Conservation (phyloP, 2,888 invertebrate species). For the Phaonia tiefii region DNA sequence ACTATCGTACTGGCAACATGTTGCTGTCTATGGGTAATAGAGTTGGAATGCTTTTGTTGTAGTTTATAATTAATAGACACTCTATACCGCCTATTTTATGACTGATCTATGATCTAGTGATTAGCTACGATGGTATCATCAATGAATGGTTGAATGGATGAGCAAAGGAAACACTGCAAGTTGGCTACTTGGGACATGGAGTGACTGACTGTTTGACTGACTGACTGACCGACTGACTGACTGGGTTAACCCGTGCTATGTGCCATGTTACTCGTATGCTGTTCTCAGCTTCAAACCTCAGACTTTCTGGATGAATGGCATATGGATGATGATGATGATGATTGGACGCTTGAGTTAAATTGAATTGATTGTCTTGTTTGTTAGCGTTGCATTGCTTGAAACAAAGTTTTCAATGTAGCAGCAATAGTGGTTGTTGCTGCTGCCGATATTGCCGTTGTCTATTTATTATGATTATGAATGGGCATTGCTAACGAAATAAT, state of each 20-base stretch:
- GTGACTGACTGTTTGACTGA: conserved; percentile 18
- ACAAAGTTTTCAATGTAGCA: not conserved
- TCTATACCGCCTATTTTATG: conserved; percentile 44
- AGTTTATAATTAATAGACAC: conserved; percentile 54
- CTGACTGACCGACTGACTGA: conserved; percentile 32
- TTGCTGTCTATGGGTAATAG: not conserved
- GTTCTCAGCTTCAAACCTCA: not conserved
- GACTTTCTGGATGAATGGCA: conserved; percentile 41
- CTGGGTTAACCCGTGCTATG: conserved; percentile 14
- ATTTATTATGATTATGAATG: conserved; percentile 67
- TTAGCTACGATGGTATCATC: conserved; percentile 40
- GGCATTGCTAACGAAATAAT: conserved; percentile 65
- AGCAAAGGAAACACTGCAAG: not conserved
- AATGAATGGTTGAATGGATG: conserved; percentile 21
- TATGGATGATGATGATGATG: conserved; percentile 34
- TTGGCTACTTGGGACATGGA: not conserved
- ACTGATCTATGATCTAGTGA: conserved; percentile 46
- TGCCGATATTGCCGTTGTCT: conserved; percentile 33
- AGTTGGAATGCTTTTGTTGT: not conserved
- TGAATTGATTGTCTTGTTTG: conserved; percentile 61
- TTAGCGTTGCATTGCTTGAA: not conserved
- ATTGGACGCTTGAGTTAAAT: conserved; percentile 21
- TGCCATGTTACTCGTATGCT: not conserved
- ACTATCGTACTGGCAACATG: not conserved
- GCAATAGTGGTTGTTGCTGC: conserved; percentile 35